Percentiles rank a stretch among this genome's conserved stretches.
phyloP scores from a whole-genome alignment of 1,140 invertebrate species.

The Conopomorpha cramerella region DNA sequence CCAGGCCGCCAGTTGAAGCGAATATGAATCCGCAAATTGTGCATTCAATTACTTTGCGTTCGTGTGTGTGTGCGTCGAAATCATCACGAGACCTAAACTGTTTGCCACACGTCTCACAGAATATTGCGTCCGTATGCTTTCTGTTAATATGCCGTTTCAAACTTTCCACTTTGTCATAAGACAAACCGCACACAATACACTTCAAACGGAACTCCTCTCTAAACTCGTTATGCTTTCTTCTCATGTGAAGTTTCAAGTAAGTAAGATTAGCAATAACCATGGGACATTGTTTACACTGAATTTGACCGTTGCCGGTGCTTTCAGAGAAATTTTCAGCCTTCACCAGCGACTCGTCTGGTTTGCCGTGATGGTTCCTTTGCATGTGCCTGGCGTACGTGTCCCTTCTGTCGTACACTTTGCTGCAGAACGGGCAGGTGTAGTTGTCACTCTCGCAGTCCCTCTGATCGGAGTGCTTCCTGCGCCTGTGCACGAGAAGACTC shows the following conservation, averaged over 20 bases:
- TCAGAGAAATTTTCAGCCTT: slow-evolving; percentile 14
- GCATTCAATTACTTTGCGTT: slow-evolving; percentile 33
- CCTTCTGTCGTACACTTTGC: slow-evolving; percentile 35
- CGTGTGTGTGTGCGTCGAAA: slow-evolving; percentile 37
- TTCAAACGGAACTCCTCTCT: slow-evolving; percentile 39
- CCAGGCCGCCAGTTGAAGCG: slow-evolving; percentile 31
- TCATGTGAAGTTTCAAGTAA: slow-evolving; percentile 43
- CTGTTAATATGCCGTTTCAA: slow-evolving; percentile 39
- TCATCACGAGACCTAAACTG: slow-evolving; percentile 34
- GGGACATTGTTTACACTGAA: slow-evolving; percentile 37
- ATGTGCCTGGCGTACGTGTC: slow-evolving; percentile 45
- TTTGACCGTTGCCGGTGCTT: slow-evolving; percentile 32
- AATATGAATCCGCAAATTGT: slow-evolving; percentile 41
- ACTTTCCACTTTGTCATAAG: slow-evolving; percentile 45
- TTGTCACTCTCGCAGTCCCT: slow-evolving; percentile 22
- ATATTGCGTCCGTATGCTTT: slow-evolving; percentile 36
- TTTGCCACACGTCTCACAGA: slow-evolving; percentile 39
- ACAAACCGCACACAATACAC: slow-evolving; percentile 42
- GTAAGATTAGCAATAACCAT: slow-evolving; percentile 37
- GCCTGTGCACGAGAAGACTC: slow-evolving; percentile 39
- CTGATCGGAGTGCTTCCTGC: slow-evolving; percentile 27
- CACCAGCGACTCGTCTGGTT: slow-evolving; percentile 7
- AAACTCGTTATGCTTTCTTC: slow-evolving; percentile 42
- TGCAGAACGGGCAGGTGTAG: slow-evolving; percentile 41
- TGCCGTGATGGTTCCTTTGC: slow-evolving; percentile 32